Conservation (phyloP, 2,888 invertebrate genomes). For the Terebella lapidaria region DNA sequence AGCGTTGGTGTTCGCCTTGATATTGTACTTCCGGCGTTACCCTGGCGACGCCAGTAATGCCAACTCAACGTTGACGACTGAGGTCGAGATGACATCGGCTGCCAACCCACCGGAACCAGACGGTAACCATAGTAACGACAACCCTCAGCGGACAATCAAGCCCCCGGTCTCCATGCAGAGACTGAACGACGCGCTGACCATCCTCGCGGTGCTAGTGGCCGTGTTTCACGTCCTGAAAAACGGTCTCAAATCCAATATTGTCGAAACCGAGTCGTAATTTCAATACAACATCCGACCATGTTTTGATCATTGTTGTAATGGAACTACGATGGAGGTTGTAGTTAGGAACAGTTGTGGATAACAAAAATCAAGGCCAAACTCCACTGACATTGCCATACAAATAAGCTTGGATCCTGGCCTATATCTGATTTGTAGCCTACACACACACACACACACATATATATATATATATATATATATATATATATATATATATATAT, state of each 20-base stretch:
- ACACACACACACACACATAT: conserved; percentile 3
- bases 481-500: conserved; percentile 1
- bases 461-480: conserved; percentile 8
- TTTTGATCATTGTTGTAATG: no score
- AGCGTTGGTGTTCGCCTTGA: neutral
- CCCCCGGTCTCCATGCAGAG: neutral
- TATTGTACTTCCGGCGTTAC: neutral
- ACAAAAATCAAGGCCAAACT: no score
- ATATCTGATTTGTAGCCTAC: neutral
- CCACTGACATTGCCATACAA: no score
- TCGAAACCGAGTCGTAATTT: no score
- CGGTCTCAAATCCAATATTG: neutral
- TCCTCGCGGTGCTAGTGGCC: neutral
- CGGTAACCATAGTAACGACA: neutral
- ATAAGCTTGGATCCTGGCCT: no score
- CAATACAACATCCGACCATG: no score
- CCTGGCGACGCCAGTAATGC: neutral
- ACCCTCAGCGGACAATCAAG: no score
- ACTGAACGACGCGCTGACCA: neutral
- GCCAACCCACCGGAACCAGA: no score
- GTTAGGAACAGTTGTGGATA: no score
- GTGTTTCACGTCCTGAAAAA: neutral
- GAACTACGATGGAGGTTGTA: no score
- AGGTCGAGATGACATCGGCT: no score
- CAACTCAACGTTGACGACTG: neutral